Evolutionary conservation across 2,113 vertebrate genomes (phyloP), one percentile per base, ranked within the genome.

Genomic region (Gallinago media): DNA sequence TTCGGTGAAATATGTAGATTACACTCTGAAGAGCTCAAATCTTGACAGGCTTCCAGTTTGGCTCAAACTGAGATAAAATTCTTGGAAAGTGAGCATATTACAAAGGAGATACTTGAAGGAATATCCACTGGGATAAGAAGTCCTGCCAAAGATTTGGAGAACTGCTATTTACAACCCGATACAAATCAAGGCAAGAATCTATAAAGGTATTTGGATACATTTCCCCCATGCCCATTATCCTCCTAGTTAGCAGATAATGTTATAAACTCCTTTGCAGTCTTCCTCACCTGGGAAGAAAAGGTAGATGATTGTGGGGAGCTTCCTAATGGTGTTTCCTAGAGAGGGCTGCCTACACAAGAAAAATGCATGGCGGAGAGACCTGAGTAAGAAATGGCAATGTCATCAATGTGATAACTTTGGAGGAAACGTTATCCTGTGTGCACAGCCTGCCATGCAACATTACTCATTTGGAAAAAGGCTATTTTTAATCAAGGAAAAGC

Each of bases 401-500:
- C 84, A 91, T 59, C 82, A 49, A 40, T 9, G 73, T 44, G 83
- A 62, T 71, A 75, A 85, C 19, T 25, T 54, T 72, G 83, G 74
- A 92, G 40, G 67, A 80, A 80, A 65, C 0, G 11, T 68, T 88
- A 94, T 44, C 77, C 94, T 52, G 59, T 1, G 42, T 34, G n/a
- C 82, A 47, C 52, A 92, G 90, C 59, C 77, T 88, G 75, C 55
- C 91, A 82, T 32, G 72, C 84, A 94, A 88, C 42, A n/a, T 62
- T 55, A 65, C 75, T 94, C 86, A 85, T 92, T 96, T 85, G 74
- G 82, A 80, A 89, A 92, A 94, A 90, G 73, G 88, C 85, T 94
- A 92, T 92, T 95, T 96, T 93, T 96, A 97, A 95, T 96, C 92
- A 96, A 63, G 83, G 56, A 95, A 96, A 92, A 97, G 95, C 96